A percentile compares a stretch with the other conserved stretches of the same genome.
Conservation (phyloP, 2,113 vertebrate species). For the Oenanthe oenanthe region DNA sequence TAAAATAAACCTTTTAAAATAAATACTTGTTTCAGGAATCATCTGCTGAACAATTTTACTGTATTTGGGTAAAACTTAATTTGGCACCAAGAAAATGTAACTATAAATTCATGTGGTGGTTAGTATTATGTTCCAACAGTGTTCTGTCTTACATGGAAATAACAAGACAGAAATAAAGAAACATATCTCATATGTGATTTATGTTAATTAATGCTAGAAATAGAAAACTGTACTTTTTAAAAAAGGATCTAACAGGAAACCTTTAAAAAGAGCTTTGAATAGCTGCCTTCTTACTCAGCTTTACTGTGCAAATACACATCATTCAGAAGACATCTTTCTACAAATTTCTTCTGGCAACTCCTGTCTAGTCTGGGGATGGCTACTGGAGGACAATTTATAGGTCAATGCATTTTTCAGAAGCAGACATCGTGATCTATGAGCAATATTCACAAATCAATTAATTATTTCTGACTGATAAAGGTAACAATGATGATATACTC, state of each 20-base stretch:
- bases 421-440: slow-evolving; percentile 10
- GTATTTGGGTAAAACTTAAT: background rate
- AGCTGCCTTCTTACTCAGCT: background rate
- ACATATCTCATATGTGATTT: background rate
- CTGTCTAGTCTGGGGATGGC: background rate
- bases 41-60: slow-evolving; percentile 36
- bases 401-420: slow-evolving; percentile 32
- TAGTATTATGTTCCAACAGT: background rate
- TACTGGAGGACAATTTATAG: slow-evolving; percentile 29
- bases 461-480: slow-evolving; percentile 7
- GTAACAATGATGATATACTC: background rate
- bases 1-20: background rate
- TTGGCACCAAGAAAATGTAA: background rate
- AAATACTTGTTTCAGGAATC: slow-evolving; percentile 28
- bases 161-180: background rate
- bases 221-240: background rate
- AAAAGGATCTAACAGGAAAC: background rate
- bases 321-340: slow-evolving; percentile 6
- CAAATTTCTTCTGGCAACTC: background rate
- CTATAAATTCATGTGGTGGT: background rate
- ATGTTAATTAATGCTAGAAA: background rate
- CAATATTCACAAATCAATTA: background rate
- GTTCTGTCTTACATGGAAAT: background rate
- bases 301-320: background rate
- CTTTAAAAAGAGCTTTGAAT: background rate